Percentiles rank a stretch among this genome's conserved stretches.
Conservation (phyloP, 2,113 vertebrate species). For the Microtus richardsoni region DNA sequence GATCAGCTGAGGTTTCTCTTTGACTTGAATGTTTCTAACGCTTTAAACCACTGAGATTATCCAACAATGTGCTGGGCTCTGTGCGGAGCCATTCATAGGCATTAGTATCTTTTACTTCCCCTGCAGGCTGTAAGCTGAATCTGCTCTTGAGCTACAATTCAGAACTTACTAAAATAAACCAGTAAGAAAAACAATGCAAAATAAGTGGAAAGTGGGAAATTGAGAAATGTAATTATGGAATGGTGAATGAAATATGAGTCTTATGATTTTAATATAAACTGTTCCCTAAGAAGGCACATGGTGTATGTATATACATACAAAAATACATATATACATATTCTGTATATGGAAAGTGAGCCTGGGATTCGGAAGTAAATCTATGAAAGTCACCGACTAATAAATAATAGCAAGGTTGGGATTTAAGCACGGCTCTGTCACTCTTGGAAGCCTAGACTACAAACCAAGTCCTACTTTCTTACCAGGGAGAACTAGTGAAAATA, state of each 20-base stretch:
- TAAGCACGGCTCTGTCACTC: constrained; percentile 11
- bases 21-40: neutral
- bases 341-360: neutral
- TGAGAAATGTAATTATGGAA: constrained; percentile 10
- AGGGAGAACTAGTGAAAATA: neutral
- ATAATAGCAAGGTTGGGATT: neutral
- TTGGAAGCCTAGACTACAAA: constrained; percentile 49
- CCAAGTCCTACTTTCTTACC: neutral
- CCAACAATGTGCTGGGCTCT: neutral
- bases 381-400: neutral
- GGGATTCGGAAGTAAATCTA: neutral
- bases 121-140: neutral
- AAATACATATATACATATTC: neutral
- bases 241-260: constrained; percentile 21
- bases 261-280: neutral
- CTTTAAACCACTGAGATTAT: neutral
- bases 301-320: neutral
- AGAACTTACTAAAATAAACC: neutral
- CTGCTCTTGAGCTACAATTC: neutral
- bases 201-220: neutral
- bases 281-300: neutral
- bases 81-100: neutral
- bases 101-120: neutral
- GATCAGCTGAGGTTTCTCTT: constrained; percentile 40
- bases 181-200: constrained; percentile 27